These are phyloP conservation scores for Cryptophagus acutangulus DNA, from an alignment of 2,888 invertebrate genomes.

Conservation along the genomic window DNA sequence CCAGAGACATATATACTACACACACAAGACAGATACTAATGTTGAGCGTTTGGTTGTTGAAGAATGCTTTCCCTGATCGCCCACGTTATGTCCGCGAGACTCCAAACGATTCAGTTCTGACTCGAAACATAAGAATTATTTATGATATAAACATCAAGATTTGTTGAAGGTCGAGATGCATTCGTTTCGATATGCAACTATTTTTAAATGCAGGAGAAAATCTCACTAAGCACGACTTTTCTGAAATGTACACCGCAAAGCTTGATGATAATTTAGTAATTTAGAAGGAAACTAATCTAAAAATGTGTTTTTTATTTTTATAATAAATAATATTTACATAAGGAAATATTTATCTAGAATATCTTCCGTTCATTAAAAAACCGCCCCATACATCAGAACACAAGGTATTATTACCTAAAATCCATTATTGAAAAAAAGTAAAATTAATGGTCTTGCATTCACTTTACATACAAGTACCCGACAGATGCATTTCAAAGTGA, in stretches of 20 bases:
- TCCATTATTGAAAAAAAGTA: too few species aligned
- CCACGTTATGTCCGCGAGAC: constrained; percentile 3
- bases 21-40: neutral
- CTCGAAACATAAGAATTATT: neutral
- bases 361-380: too few species aligned
- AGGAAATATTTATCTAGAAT: too few species aligned
- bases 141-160: neutral
- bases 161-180: neutral
- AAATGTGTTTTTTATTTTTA: neutral
- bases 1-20: neutral
- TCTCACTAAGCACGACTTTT: neutral
- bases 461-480: too few species aligned
- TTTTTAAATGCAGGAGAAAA: neutral
- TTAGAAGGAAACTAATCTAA: neutral
- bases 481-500: constrained; percentile 11
- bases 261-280: neutral
- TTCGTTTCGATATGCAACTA: neutral
- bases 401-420: too few species aligned
- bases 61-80: constrained; percentile 5
- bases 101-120: constrained; percentile 1
- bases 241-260: neutral
- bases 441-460: too few species aligned
- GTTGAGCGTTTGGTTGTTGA: constrained; percentile 4
- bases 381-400: too few species aligned
- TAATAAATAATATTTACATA: too few species aligned